phyloP scores from a whole-genome alignment of 2,888 invertebrate genomes.

The Euproctis similis region DNA sequence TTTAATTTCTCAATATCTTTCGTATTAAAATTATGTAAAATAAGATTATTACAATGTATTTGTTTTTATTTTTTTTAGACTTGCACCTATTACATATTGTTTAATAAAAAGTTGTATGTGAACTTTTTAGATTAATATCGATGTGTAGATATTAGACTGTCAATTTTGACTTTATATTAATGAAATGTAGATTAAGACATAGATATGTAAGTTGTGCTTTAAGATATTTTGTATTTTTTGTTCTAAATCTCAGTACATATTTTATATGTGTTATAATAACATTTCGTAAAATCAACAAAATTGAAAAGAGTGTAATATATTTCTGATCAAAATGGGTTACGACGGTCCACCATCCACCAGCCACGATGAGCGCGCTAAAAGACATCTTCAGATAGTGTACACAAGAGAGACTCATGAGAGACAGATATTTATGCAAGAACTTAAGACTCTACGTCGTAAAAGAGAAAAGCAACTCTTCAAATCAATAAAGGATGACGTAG shows the following conservation, averaged over 20 bases:
- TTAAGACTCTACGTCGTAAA: slow-evolving; percentile 39
- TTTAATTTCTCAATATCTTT: too few relatives aligned
- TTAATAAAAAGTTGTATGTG: too few relatives aligned
- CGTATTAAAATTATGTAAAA: too few relatives aligned
- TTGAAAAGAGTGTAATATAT: background rate
- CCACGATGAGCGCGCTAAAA: slow-evolving; percentile 30
- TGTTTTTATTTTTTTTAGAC: too few relatives aligned
- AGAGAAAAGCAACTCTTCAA: slow-evolving; percentile 28
- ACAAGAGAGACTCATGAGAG: slow-evolving; percentile 42
- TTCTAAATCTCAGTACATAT: slow-evolving; percentile 38
- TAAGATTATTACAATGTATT: too few relatives aligned
- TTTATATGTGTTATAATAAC: slow-evolving; percentile 1
- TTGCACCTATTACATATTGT: too few relatives aligned
- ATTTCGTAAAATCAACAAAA: background rate
- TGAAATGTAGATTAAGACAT: background rate
- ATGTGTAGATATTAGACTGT: too few relatives aligned
- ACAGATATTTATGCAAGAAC: slow-evolving; percentile 54
- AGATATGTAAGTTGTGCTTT: slow-evolving; percentile 7
- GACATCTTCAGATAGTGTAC: slow-evolving; percentile 42
- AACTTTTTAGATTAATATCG: too few relatives aligned
- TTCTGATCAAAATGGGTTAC: slow-evolving; percentile 26
- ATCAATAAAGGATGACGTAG: slow-evolving; percentile 32
- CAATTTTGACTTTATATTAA: slow-evolving; percentile 6
- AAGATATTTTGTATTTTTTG: slow-evolving; percentile 9
- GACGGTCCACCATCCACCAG: slow-evolving; percentile 31